Evolutionary conservation across 2,888 invertebrate genomes (phyloP).

Genomic region (Apomyelois bistriatella): DNA sequence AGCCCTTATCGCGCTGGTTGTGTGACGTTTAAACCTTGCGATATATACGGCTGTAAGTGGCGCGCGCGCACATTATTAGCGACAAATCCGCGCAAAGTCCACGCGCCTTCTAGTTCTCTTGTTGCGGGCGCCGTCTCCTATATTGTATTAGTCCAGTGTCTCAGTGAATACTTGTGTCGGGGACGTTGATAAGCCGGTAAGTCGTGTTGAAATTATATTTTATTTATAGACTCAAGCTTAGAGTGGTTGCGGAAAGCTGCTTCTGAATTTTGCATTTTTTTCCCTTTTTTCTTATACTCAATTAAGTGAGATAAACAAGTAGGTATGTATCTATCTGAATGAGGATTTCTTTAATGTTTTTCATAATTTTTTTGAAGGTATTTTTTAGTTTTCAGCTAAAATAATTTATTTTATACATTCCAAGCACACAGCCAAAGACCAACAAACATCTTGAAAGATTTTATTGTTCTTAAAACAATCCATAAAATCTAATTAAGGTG

Average conservation of each 20-base stretch:
- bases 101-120: conserved; percentile 47
- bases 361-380: no score
- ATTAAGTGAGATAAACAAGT: no score
- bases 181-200: conserved; percentile 42
- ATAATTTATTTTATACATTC: no score
- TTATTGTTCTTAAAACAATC: no score
- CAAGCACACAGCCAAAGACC: no score
- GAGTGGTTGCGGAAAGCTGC: not conserved
- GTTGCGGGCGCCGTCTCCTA: conserved; percentile 34
- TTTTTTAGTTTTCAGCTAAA: no score
- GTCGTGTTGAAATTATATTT: conserved; percentile 24
- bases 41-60: conserved; percentile 59
- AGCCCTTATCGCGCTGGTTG: conserved; percentile 41
- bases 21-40: conserved; percentile 59
- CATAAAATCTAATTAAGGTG: no score
- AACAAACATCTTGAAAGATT: no score
- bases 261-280: not conserved
- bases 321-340: no score
- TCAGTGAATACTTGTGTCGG: conserved; percentile 44
- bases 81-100: conserved; percentile 53
- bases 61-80: conserved; percentile 70
- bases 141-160: conserved; percentile 42
- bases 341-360: no score
- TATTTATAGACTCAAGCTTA: not conserved
- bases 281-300: not conserved